Percentiles rank a stretch among this genome's conserved stretches.
Conservation (phyloP, 2,113 vertebrate species). For the Tylochromis polylepis region DNA sequence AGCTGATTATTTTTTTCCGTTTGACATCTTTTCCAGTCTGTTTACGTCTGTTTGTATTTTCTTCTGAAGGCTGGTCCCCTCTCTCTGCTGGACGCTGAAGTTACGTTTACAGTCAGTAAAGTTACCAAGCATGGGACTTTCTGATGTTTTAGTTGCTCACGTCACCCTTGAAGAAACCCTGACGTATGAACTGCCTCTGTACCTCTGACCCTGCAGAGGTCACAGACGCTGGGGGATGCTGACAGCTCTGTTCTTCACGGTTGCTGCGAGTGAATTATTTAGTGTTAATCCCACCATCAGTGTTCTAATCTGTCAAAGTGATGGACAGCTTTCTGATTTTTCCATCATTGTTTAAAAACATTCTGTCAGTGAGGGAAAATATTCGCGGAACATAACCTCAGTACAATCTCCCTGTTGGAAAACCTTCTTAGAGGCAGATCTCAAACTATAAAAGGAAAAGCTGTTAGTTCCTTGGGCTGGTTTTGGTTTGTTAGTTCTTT, state of each 20-base stretch:
- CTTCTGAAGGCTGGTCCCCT: neutral
- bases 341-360: too few species aligned
- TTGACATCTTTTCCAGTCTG: neutral
- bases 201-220: neutral
- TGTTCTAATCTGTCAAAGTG: neutral
- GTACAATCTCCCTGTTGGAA: neutral
- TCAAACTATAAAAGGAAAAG: neutral
- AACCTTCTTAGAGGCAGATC: neutral
- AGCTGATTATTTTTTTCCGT: neutral
- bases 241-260: neutral
- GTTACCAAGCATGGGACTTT: neutral
- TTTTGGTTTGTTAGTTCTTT: neutral
- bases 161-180: neutral
- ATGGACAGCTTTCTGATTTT: neutral
- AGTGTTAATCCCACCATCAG: neutral
- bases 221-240: neutral
- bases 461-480: neutral
- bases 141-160: neutral
- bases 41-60: neutral
- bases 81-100: neutral
- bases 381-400: neutral
- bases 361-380: neutral
- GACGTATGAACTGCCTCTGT: neutral
- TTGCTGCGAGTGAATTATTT: neutral
- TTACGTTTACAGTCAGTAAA: neutral